Conservation (phyloP, 1,140 invertebrate genomes). For the Calephelis virginiensis region DNA sequence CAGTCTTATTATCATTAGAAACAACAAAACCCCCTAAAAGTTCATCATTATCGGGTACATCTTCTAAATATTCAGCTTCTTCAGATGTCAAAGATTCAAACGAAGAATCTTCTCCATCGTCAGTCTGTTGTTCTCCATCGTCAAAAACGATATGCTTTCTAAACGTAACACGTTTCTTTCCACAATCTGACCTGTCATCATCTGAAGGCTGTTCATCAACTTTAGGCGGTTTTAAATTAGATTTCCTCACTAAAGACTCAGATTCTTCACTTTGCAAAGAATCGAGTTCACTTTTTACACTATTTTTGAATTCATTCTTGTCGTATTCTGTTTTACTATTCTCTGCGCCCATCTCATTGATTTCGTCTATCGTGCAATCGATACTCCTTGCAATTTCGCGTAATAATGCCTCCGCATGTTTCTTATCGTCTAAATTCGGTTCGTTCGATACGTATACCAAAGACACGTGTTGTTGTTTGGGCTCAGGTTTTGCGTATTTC, state of each 20-base stretch:
- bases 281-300: constrained; percentile 54
- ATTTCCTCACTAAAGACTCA: constrained; percentile 49
- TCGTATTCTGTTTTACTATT: constrained; percentile 59
- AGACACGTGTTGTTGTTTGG: constrained; percentile 63
- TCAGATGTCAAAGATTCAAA: constrained; percentile 69
- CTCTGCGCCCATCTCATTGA: constrained; percentile 60
- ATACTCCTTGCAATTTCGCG: constrained; percentile 63
- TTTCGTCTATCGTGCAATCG: constrained; percentile 57
- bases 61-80: constrained; percentile 60
- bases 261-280: constrained; percentile 45
- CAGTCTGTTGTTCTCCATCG: constrained; percentile 68
- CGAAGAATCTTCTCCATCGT: constrained; percentile 62
- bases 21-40: constrained; percentile 49
- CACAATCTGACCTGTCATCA: constrained; percentile 64
- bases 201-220: constrained; percentile 65
- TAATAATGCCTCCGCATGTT: constrained; percentile 57
- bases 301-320: constrained; percentile 50
- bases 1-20: constrained; percentile 55
- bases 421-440: constrained; percentile 52
- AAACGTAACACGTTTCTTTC: constrained; percentile 65
- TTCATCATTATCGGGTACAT: constrained; percentile 56
- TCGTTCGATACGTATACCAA: constrained; percentile 57
- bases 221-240: constrained; percentile 62
- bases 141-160: constrained; percentile 67
- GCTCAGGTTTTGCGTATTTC: constrained; percentile 57